These are phyloP conservation scores for Mamestra brassicae DNA, from an alignment of 2,888 invertebrate genomes.

Conservation along the genomic window DNA sequence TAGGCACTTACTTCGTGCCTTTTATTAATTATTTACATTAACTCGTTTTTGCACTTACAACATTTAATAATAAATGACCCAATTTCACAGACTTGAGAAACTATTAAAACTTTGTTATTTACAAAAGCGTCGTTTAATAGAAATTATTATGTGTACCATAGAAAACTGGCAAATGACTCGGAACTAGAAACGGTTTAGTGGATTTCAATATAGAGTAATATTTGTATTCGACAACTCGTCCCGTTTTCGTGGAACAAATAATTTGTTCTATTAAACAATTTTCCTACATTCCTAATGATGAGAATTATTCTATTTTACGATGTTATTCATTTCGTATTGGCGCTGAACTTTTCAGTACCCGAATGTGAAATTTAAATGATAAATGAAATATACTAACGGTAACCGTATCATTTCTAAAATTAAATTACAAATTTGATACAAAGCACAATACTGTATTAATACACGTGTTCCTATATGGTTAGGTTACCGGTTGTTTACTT, in stretches of 20 bases:
- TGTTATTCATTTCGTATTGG: constrained; percentile 14
- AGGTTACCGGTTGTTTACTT: constrained; percentile 33
- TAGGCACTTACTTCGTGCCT: constrained; percentile 9
- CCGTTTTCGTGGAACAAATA: constrained; percentile 29
- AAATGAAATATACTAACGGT: constrained; percentile 3
- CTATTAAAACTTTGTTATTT: constrained; percentile 49
- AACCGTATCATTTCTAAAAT: constrained; percentile 15
- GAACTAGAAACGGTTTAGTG: constrained; percentile 40
- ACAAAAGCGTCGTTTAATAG: constrained; percentile 39
- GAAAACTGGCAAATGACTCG: constrained; percentile 41
- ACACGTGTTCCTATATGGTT: constrained; percentile 21
- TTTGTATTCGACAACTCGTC: constrained; percentile 32
- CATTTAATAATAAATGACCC: constrained; percentile 36
- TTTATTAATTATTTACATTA: constrained; percentile 47
- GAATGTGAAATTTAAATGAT: constrained; percentile 6
- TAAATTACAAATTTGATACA: constrained; percentile 12
- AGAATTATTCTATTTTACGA: constrained; percentile 19
- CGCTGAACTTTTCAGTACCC: neutral
- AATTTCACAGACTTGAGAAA: constrained; percentile 44
- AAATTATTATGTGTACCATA: constrained; percentile 37
- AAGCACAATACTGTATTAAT: constrained; percentile 19
- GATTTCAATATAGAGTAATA: constrained; percentile 48
- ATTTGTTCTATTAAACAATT: no score
- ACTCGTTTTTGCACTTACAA: constrained; percentile 33
- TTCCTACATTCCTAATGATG: no score